A percentile compares a stretch with the other conserved stretches of the same genome.
phyloP scores from a whole-genome alignment of 1,140 invertebrate species.

The Bradynema listronoti region DNA sequence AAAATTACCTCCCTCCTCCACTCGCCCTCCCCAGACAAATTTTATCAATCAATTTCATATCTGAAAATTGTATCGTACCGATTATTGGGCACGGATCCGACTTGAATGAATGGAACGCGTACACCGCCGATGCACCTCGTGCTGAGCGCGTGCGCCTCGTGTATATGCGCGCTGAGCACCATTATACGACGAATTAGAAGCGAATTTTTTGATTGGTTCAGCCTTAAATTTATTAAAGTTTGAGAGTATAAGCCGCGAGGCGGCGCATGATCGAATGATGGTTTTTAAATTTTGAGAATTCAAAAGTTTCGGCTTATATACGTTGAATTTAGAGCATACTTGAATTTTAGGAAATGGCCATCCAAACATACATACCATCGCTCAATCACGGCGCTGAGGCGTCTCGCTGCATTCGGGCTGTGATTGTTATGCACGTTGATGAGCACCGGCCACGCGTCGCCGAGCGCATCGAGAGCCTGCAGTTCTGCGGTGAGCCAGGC shows the following conservation, averaged over 20 bases:
- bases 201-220: slow-evolving; percentile 27
- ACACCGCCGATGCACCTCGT: slow-evolving; percentile 27
- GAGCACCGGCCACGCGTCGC: slow-evolving; percentile 34
- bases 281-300: no score
- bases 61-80: slow-evolving; percentile 20
- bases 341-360: no score
- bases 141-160: slow-evolving; percentile 36
- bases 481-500: slow-evolving; percentile 31
- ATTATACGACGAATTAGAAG: slow-evolving; percentile 32
- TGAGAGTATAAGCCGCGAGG: no score
- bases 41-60: background rate
- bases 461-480: slow-evolving; percentile 22
- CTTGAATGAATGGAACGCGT: slow-evolving; percentile 35
- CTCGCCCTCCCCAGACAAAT: no score
- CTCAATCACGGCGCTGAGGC: slow-evolving; percentile 19
- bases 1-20: no score
- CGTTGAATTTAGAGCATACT: no score
- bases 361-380: slow-evolving; percentile 19
- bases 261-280: no score
- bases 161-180: slow-evolving; percentile 35
- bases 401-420: slow-evolving; percentile 17
- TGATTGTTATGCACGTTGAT: slow-evolving; percentile 46
- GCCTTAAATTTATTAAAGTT: slow-evolving; percentile 22
- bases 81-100: slow-evolving; percentile 42
- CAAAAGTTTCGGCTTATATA: no score